These are phyloP conservation scores for Hanleya hanleyi DNA, from an alignment of 2,888 invertebrate species.

Conservation along the genomic window DNA sequence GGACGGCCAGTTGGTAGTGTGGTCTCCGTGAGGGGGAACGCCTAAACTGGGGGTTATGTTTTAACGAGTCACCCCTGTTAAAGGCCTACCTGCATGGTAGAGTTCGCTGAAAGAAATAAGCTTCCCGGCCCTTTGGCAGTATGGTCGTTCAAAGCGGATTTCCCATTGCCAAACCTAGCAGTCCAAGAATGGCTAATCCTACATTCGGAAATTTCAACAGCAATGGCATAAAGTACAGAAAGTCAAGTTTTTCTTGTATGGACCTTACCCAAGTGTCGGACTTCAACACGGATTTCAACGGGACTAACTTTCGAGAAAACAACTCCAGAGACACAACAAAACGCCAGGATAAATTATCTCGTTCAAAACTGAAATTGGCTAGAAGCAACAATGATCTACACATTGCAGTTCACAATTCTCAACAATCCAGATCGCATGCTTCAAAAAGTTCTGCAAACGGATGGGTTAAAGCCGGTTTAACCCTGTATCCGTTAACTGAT, in stretches of 20 bases:
- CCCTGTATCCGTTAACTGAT: neutral
- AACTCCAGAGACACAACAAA: no score
- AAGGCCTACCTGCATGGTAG: no score
- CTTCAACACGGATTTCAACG: neutral
- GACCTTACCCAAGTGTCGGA: neutral
- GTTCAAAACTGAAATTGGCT: neutral
- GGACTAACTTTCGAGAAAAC: neutral
- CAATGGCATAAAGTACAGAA: neutral
- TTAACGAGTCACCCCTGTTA: no score
- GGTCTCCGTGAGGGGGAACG: no score
- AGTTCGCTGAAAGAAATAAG: neutral
- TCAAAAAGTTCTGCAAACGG: neutral
- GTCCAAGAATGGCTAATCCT: neutral
- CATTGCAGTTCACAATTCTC: neutral
- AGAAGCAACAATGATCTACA: no score
- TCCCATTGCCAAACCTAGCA: neutral
- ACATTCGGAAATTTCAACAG: neutral
- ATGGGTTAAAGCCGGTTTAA: constrained; percentile 1
- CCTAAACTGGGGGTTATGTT: no score
- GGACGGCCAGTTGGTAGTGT: no score
- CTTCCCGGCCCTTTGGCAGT: neutral
- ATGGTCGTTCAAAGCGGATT: neutral
- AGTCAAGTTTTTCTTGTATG: constrained; percentile 1
- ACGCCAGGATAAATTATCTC: neutral
- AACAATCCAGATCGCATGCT: neutral